Evolutionary conservation across 2,113 vertebrate species (phyloP), one percentile per base, ranked within the genome.

Genomic region (Caracal caracal): DNA sequence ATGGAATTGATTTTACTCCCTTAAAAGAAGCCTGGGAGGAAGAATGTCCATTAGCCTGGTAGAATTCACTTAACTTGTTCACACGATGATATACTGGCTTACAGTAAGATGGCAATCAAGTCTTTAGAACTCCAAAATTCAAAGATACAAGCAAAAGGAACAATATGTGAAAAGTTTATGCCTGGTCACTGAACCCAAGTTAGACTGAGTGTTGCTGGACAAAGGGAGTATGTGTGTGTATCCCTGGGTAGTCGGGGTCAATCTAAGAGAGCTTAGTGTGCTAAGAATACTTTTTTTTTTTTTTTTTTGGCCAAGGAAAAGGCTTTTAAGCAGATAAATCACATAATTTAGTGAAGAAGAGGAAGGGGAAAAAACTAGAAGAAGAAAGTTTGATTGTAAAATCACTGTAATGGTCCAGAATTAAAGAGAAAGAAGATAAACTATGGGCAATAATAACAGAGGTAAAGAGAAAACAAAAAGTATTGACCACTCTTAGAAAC

Each of bases 11-110:
- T 71, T 94, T 79, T 78, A 56, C 20, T 88, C 20, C 3, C 81
- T 88, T 81, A 56, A 94, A 94, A 80, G 35, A 73, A 75, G 65
- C 3, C 43, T 37, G 15, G 26, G 56, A 92, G n/a, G 30, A 90
- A 53, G 12, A 94, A 40, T 24, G 33, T 24, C 20, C 51, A 78
- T 63, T 47, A 76, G 82, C 15, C 56, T 93, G 20, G 13, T 65
- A 92, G 88, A 92, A 84, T 79, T 71, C 40, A 87, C 35, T 75
- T 76, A 85, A 76, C 16, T 6, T 85, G 40, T 81, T 95, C 51
- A 76, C 0, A 13, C n/a, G 66, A 59, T 49, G 56, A 13, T 49
- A 47, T 33, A 76, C 53, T 17, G 17, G 6, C 66, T 91, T 28
- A 61, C 0, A 43, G 43, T 51, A 86, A 56, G 35, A 83, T 22